Base-by-base conservation (phyloP, 2,113 vertebrate species). In the Chrysochloris asiatica region DNA sequence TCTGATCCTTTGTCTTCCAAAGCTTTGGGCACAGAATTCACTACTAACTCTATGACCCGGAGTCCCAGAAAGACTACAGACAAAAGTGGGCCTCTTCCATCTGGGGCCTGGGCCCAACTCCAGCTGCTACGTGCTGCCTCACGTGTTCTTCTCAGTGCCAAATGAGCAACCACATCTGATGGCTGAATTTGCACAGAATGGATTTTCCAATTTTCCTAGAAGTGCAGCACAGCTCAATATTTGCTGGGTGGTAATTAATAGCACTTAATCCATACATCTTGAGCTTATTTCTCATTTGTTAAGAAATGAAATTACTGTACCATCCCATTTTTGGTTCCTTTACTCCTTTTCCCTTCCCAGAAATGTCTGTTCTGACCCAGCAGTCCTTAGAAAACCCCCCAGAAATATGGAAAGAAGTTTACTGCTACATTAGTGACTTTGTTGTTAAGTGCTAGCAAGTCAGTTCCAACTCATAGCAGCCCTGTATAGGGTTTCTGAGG, bases 201-300 rank as follows among this genome's bases (percentile, higher is more conserved):
- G 93, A 96, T 96, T 91, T 96, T 96, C 93, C 95, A 81, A 89
- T 93, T 88, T 97, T 96, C 93, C 95, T 95, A 94, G 94, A 96
- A 4, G 8, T 30, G 8, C 54, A 97, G 95, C 93, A 94, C 94
- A 92, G 96, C 88, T 94, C 96, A 91, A 85, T 96, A 89, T 97
- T 98, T 97, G 95, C 96, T 97, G 97, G 96, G 95, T 95, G 97
- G 96, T 97, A 97, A 98, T 98, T 97, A 97, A 97, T 95, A 96
- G 97, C 95, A 96, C 97, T 97, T 97, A 96, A 97, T 97, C 97
- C 96, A 96, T 96, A 97, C 95, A 97, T 96, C 96, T 95, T 88
- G 96, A 96, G 96, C 97, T 97, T 96, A 90, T 96, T 97, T 97
- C 95, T 97, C 96, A 96, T 98, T 96, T 97, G 96, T 95, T 97